Evolutionary conservation across 2,888 invertebrate species (phyloP), one percentile per base, ranked within the genome.

Genomic region (Venusia cambrica): DNA sequence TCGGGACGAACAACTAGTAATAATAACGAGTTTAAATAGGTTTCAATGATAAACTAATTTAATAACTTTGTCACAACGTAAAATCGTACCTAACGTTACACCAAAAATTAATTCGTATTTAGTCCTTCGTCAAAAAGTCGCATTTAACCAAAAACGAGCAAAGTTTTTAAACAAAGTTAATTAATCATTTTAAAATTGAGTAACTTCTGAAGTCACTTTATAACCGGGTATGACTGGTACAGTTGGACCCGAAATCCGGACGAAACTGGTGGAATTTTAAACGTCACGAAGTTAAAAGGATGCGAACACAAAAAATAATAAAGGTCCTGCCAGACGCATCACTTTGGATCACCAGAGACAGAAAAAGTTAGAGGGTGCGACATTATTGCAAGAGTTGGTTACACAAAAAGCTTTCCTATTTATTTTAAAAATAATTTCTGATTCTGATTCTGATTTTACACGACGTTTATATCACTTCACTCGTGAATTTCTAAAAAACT

Each of bases 131-230:
- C 27, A 44, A 44, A 45, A 50, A 47, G 42, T 50, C 29, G 38
- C 38, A 34, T 27, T 27, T 5, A 25, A 45, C 49, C 44, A 30
- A 25, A 41, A 46, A 39, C 32, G 42, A 37, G 15, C 27, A 18
- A 39, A 46, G 41, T 49, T 49, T 43, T 45, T 33, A 26, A 45
- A 45, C 47, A 43, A 47, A 47, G 43, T 50, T 47, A 50, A 50
- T 50, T 50, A 50, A 47, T 50, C 47, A 47, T 40, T 45, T 47
- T 40, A 40, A 45, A 47, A 50, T 47, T 40, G 20, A 37, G 32
- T 33, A 37, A 49, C 38, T 50, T 39, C 22, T 25, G 26, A 32
- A 48, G 40, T 43, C 35, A 38, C 28, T 46, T 46, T 38, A 45
- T 33, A 34, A 27, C 17, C 20, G 36, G 17, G 35, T 33, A 7